Evolutionary conservation across 2,797 vertebrate species (phyloP).

Genomic region (Acridotheres tristis): DNA sequence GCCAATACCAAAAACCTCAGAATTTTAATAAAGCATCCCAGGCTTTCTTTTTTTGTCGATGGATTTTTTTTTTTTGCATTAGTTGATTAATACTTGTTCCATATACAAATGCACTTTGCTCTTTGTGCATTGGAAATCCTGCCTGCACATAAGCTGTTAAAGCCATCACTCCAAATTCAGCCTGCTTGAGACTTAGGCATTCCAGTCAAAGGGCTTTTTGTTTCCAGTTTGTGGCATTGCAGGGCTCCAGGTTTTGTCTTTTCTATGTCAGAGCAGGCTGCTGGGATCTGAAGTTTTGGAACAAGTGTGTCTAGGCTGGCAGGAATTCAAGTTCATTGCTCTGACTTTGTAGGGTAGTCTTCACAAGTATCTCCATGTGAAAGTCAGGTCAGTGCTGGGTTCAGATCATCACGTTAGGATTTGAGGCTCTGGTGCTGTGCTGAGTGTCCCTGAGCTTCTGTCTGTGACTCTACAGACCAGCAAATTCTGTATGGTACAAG

Average conservation of each 20-base stretch:
- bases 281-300: neutral
- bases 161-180: neutral
- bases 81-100: neutral
- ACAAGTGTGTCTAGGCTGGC: neutral
- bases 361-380: neutral
- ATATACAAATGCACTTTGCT: neutral
- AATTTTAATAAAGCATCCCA: neutral
- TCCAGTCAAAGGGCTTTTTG: neutral
- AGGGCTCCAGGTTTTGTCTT: neutral
- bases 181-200: neutral
- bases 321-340: neutral
- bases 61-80: neutral
- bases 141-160: neutral
- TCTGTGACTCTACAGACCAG: neutral
- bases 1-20: neutral
- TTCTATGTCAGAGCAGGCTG: neutral
- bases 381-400: neutral
- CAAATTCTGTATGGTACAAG: neutral
- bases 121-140: neutral
- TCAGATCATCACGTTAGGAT: accelerated
- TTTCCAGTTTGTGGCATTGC: neutral
- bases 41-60: neutral
- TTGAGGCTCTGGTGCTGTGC: neutral
- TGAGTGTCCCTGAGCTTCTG: neutral
- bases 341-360: neutral